These are phyloP conservation scores for Tursiops truncatus DNA, from an alignment of 2,113 vertebrate genomes.

Conservation along the genomic window DNA sequence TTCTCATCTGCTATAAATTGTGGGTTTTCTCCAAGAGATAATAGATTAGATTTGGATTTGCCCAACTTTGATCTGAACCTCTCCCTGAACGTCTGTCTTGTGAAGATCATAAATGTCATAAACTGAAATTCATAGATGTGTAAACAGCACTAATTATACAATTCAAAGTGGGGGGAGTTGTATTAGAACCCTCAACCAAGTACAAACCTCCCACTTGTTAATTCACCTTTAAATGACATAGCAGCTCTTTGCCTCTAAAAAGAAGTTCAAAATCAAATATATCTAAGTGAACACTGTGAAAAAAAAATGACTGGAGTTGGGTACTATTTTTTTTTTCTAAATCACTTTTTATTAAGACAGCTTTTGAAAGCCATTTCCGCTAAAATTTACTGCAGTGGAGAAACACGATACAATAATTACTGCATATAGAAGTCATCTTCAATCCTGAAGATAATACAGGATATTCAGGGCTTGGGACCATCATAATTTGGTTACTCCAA, in stretches of 20 bases:
- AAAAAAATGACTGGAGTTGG: slow-evolving; percentile 45
- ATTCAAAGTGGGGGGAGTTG: neutral
- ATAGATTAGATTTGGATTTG: slow-evolving; percentile 34
- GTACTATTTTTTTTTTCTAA: slow-evolving; percentile 14
- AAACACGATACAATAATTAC: slow-evolving; percentile 56
- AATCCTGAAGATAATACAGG: slow-evolving; percentile 59
- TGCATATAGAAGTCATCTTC: slow-evolving; percentile 49
- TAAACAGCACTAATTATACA: slow-evolving; percentile 10
- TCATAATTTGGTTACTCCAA: slow-evolving; percentile 75
- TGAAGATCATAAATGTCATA: neutral
- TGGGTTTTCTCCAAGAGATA: neutral
- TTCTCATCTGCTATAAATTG: neutral
- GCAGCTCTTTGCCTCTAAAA: neutral
- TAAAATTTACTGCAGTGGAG: slow-evolving; percentile 65
- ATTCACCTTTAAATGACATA: slow-evolving; percentile 20
- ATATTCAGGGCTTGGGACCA: slow-evolving; percentile 53
- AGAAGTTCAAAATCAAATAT: slow-evolving; percentile 42
- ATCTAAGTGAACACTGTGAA: slow-evolving; percentile 36
- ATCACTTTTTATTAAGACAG: slow-evolving; percentile 68
- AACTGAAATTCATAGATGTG: neutral
- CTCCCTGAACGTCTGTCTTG: neutral
- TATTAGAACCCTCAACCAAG: neutral
- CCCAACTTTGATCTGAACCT: slow-evolving; percentile 6
- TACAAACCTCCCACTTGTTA: neutral
- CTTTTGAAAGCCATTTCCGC: slow-evolving; percentile 65